Conservation (phyloP, 2,797 vertebrate genomes). For the Geotrypetes seraphini region DNA sequence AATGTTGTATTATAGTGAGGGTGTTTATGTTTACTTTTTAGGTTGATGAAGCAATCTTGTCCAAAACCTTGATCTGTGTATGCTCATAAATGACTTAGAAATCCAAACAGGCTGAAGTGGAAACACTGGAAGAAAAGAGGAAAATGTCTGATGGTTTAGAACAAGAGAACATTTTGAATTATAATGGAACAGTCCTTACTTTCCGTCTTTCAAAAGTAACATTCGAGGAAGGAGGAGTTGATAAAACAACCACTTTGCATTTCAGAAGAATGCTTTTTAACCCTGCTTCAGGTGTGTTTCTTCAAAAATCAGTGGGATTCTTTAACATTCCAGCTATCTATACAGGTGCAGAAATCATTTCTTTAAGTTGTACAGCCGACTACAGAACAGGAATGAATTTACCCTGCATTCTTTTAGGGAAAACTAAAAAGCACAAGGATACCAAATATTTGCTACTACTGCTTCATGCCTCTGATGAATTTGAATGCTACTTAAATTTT, state of each 20-base stretch:
- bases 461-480: slow-evolving; percentile 47
- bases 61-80: too few relatives aligned
- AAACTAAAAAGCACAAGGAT: slow-evolving; percentile 19
- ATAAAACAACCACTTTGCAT: slow-evolving; percentile 31
- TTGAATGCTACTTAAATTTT: slow-evolving; percentile 60
- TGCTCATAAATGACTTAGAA: too few relatives aligned
- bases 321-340: slow-evolving; percentile 33
- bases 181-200: slow-evolving; percentile 64
- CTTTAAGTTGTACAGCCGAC: slow-evolving; percentile 49
- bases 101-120: background rate
- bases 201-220: slow-evolving; percentile 49
- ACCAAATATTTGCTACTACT: slow-evolving; percentile 63
- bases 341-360: slow-evolving; percentile 44
- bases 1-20: too few relatives aligned
- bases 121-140: background rate
- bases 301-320: slow-evolving; percentile 43
- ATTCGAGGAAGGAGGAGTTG: slow-evolving; percentile 2
- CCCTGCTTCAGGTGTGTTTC: slow-evolving; percentile 43
- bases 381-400: slow-evolving; percentile 47
- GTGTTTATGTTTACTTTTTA: too few relatives aligned
- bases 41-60: too few relatives aligned
- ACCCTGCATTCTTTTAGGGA: slow-evolving; percentile 63
- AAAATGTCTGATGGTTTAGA: slow-evolving; percentile 21
- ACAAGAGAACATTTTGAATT: slow-evolving; percentile 42
- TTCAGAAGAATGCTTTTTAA: slow-evolving; percentile 58